Evolutionary conservation across 2,888 invertebrate genomes (phyloP), one percentile per base, ranked within the genome.

Genomic region (Deilephila elpenor): DNA sequence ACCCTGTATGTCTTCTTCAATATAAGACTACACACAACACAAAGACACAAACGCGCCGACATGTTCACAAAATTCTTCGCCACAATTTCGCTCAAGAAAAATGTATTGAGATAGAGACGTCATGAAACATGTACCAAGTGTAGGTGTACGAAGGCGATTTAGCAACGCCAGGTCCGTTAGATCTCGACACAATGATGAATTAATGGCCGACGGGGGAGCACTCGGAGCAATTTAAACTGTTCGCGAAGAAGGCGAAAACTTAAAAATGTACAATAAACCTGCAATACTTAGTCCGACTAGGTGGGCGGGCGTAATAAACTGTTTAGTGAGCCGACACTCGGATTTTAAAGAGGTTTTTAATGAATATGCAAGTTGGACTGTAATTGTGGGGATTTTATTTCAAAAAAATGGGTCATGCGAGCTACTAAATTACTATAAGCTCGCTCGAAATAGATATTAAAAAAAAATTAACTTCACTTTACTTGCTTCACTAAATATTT

Each of bases 181-280:
- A 78, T 73, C 80, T 82, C 79, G 86, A 88, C 89, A 86, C 86
- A 89, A 86, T 90, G 89, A 91, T 89, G 86, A 89, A 91, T 91
- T 89, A 90, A 89, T 88, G 83, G 84, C 83, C 82, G 74, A 79
- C 73, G 74, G 78, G 81, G 80, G 80, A 76, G 74, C 80, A 75
- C 71, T 71, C 78, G 78, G 80, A 83, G 81, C 88, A 84, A 83
- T 89, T 87, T 88, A 86, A 86, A 86, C 80, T 83, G 83, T 76
- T 79, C 82, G 78, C 75, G 79, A 79, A 81, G 81, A 78, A 84
- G 77, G 79, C 76, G 81, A 81, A 85, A 87, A 85, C 82, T 87
- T 83, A 84, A 82, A 85, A 83, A 82, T 71, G 62, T 73, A 71
- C 73, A 61, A 61, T 73, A 73, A 53, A 73, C 70, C 44, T 25